Evolutionary conservation across 2,113 vertebrate genomes (phyloP), one percentile per base, ranked within the genome.

Genomic region (Paradoxurus hermaphroditus): DNA sequence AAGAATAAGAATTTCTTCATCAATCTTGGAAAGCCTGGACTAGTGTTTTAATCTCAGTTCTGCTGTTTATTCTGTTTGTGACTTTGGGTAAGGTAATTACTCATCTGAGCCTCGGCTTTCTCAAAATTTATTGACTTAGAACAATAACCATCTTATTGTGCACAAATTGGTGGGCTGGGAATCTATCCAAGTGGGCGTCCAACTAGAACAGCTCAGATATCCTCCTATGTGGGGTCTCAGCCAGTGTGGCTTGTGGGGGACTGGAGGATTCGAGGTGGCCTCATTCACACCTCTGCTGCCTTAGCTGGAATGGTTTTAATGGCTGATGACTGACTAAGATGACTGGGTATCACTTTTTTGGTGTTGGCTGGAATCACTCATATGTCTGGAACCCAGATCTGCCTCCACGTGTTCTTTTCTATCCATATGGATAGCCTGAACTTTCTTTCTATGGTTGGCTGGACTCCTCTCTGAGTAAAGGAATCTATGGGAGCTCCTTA

Each of bases 211-310:
- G 65, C 67, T 90, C 13, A 1, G 10, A 25, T n/a, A 59, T 87
- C 14, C 6, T 44, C 49, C 44, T 6, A 34, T 7, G n/a, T 25
- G 77, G 39, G 9, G 53, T 56, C 53, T 56, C 53, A 56, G 53
- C 19, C 51, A 4, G 51, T 3, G 7, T 18, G 18, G n/a, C 44
- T 67, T 3, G 0, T 3, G 3, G 27, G 87, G 23, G 56, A 36
- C 56, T n/a, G n/a, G 51, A 70, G 7, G 36, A 49, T 31, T 62
- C 84, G 44, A 67, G 78, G 21, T 67, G 27, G 25, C 56, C 31
- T 79, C 11, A 4, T 0, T 23, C 34, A 21, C 7, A 1, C 1
- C 19, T 18, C 29, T 46, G 7, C 14, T 31, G 13, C 59, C 12
- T 46, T 44, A 77, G 7, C 2, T 41, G 51, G 23, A 39, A 62